Evolutionary conservation across 2,113 vertebrate genomes (phyloP), one percentile per base, ranked within the genome.

Genomic region (Prochilodus magdalenae): DNA sequence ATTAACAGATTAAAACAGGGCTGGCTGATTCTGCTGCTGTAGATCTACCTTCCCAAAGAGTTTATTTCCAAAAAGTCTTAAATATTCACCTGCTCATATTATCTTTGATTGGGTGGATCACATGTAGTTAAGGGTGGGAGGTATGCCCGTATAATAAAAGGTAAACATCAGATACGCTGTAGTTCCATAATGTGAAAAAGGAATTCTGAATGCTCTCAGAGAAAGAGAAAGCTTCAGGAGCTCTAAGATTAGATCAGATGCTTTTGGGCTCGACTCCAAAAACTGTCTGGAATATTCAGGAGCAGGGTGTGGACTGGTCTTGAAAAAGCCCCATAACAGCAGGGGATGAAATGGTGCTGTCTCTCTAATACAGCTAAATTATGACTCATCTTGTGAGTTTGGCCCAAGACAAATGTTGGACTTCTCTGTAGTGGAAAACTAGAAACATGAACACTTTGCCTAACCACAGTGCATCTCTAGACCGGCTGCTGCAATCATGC

Each of bases 1-100:
- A 76, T 84, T 83, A 88, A 84, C 85, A 89, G 91, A 95, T 94
- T 91, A 89, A 27, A 88, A n/a, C 57, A 60, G n/a, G n/a, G n/a
- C 57, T 60, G 57, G 7, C 0, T 2, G 12, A 26, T 26, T n/a
- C 57, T 24, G 57, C 57, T 24, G 53, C 22, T 2, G n/a, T 6
- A 60, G 57, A 60, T 24, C 57, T 26, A 60, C 57, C 57, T 60
- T 24, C n/a, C 57, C 24, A 60, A 12, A 7, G 13, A 51, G 57
- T 60, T 10, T 60, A 60, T 60, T 60, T 60, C 57, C 8, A 60
- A 12, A 10, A 2, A 0, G 26, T 22, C 57, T 60, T n/a, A 1
- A 59, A 59, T 59, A 10, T 22, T n/a, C 20, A 22, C n/a, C 6
- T 60, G 57, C 57, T 60, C 1, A n/a, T 7, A 24, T n/a, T n/a